These are phyloP conservation scores for Lampris megalopsis DNA, from an alignment of 2,113 vertebrate genomes.

Conservation along the genomic window DNA sequence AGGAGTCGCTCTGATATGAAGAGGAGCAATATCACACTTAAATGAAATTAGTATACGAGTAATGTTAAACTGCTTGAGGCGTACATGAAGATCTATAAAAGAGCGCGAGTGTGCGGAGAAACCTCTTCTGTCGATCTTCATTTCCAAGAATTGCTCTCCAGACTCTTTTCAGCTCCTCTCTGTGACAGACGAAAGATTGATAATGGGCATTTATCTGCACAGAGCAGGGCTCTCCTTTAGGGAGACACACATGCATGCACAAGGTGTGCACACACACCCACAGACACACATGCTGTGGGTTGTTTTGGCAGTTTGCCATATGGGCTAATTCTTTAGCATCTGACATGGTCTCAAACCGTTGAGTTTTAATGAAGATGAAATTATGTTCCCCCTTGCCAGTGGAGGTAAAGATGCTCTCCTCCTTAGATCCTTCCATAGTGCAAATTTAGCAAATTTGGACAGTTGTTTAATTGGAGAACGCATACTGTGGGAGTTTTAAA, in stretches of 20 bases:
- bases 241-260: slow-evolving; percentile 28
- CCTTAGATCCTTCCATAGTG: slow-evolving; percentile 37
- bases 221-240: slow-evolving; percentile 29
- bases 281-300: slow-evolving; percentile 9
- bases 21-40: too few relatives aligned
- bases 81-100: too few relatives aligned
- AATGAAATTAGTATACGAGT: too few relatives aligned
- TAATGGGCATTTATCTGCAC: slow-evolving; percentile 50
- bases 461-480: slow-evolving; percentile 44
- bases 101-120: neutral
- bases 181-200: slow-evolving; percentile 39
- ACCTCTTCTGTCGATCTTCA: neutral
- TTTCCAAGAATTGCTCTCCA: neutral
- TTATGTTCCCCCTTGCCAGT: slow-evolving; percentile 55
- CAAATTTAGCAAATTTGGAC: slow-evolving; percentile 56
- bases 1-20: too few relatives aligned
- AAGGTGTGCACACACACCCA: slow-evolving; percentile 13
- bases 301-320: slow-evolving; percentile 69
- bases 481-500: slow-evolving; percentile 45
- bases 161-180: neutral
- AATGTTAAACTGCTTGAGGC: too few relatives aligned
- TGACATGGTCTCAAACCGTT: slow-evolving; percentile 66
- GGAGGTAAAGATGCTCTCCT: slow-evolving; percentile 31
- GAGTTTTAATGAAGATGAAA: slow-evolving; percentile 74
- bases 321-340: slow-evolving; percentile 72